Percentiles rank a stretch among this genome's conserved stretches.
Evolutionary conservation across 2,113 vertebrate species (phyloP).

Genomic region (Xyliphius kryptos): DNA sequence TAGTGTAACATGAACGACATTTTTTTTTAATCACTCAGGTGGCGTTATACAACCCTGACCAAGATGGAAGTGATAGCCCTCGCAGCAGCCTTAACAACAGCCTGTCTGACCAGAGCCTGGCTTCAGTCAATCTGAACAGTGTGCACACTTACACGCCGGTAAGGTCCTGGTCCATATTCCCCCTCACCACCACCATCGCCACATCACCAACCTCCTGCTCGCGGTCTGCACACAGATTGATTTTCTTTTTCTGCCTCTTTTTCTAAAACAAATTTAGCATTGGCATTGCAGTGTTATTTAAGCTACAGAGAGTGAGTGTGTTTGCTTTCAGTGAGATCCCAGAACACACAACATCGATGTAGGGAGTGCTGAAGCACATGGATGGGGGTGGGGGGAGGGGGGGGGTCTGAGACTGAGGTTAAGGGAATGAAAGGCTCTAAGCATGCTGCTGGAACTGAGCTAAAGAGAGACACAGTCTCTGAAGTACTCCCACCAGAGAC

Average conservation of each 20-base stretch:
- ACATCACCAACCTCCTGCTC: background rate
- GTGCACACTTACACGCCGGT: slow-evolving; percentile 85
- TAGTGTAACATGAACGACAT: no score
- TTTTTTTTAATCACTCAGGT: slow-evolving; percentile 60
- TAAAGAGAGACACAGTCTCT: slow-evolving; percentile 61
- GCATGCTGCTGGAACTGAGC: slow-evolving; percentile 60
- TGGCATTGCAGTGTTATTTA: background rate
- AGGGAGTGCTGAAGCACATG: slow-evolving; percentile 13
- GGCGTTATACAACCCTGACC: slow-evolving; percentile 84
- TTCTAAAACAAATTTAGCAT: no score
- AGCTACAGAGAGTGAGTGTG: background rate
- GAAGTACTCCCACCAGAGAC: slow-evolving; percentile 70
- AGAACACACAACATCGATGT: slow-evolving; percentile 8
- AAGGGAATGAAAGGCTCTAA: slow-evolving; percentile 60
- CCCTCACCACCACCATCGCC: background rate
- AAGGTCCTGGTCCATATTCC: slow-evolving; percentile 40
- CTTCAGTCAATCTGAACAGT: slow-evolving; percentile 83
- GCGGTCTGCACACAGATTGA: no score
- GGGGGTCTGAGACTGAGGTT: slow-evolving; percentile 46
- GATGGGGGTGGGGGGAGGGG: slow-evolving; percentile 9
- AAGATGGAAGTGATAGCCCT: slow-evolving; percentile 87
- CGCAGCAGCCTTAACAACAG: slow-evolving; percentile 95
- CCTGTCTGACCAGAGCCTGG: slow-evolving; percentile 88
- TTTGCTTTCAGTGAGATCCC: slow-evolving; percentile 9
- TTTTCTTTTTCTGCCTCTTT: background rate